Evolutionary conservation across 2,888 invertebrate species (phyloP), one percentile per base, ranked within the genome.

Genomic region (Piscicola geometra): DNA sequence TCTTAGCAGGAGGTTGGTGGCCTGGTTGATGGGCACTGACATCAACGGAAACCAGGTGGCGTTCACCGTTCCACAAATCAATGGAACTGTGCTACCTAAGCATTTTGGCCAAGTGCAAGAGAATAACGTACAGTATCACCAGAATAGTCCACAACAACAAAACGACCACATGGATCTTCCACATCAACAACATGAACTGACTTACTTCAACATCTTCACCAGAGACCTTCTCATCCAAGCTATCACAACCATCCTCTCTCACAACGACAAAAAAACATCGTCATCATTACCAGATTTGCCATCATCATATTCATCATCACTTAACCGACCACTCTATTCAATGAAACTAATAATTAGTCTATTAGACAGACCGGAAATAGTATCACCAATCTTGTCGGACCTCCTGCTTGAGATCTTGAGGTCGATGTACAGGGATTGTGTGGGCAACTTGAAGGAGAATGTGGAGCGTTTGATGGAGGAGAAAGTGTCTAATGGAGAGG

Each of bases 351-450:
- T 94, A 80, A 90, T 93, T 33, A 92, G 92, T 67, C 86, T 94
- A 69, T 87, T 94, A 77, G 94, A 94, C 84, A 92, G 93, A 84
- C 90, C 91, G 15, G 93, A 93, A 84, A 91, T 94, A 76, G 93
- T 93, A 9, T 82, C 84, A 18, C 82, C 82, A 36, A 83, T 85
- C 56, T 77, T 85, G 28, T 84, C 85, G 77, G 83, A 82, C 77
- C 82, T 85, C 3, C 78, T 85, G n/a, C 77, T 85, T 71, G 82
- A 93, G 83, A 90, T 93, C 75, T 91, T 93, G 84, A 88, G 86
- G 50, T 84, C 82, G 76, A 78, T 85, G 75, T 82, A 82, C 78
- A 78, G 78, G 76, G 84, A 83, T 76, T 83, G 81, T 71, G 66
- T 73, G 18, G 70, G 52, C 1, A 50, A 47, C 12, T 50, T 67